These are phyloP conservation scores for Heliothis virescens DNA, from an alignment of 1,140 invertebrate species.

Conservation along the genomic window DNA sequence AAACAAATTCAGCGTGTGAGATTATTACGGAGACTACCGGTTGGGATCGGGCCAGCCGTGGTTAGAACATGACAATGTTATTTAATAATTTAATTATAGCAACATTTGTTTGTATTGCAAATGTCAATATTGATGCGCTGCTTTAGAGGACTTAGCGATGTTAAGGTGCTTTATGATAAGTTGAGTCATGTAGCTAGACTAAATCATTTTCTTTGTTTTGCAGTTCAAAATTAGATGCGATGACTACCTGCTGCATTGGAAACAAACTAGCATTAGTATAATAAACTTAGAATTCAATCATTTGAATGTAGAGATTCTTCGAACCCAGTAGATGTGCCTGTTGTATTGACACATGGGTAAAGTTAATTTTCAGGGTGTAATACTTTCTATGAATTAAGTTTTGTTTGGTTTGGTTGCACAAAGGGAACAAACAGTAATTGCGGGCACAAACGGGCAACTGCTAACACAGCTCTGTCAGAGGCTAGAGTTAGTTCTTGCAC, in stretches of 20 bases:
- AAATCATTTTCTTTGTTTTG: conserved; percentile 31
- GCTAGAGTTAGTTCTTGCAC: conserved; percentile 35
- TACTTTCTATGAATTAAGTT: neutral
- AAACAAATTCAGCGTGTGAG: conserved; percentile 55
- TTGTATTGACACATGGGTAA: too few relatives aligned
- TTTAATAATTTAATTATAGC: conserved; percentile 45
- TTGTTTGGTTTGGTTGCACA: neutral
- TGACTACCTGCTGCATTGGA: too few relatives aligned
- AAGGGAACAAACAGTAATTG: conserved; percentile 2
- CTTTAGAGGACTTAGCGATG: conserved; percentile 5
- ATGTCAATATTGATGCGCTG: conserved; percentile 36
- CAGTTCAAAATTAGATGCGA: conserved; percentile 1
- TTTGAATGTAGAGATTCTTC: too few relatives aligned
- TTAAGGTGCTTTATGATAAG: conserved; percentile 8
- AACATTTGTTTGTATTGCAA: conserved; percentile 50
- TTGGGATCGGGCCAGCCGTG: conserved; percentile 49
- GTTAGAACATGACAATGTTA: conserved; percentile 55
- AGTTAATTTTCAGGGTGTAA: too few relatives aligned
- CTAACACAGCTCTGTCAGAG: neutral
- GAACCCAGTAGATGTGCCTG: too few relatives aligned
- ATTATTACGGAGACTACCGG: conserved; percentile 43
- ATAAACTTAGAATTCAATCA: too few relatives aligned
- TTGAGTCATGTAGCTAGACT: conserved; percentile 29
- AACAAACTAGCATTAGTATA: too few relatives aligned
- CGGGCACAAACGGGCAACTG: neutral